A percentile compares a stretch with the other conserved stretches of the same genome.
Evolutionary conservation across 2,888 invertebrate genomes (phyloP).

Genomic region (Mesorhabditis belari): DNA sequence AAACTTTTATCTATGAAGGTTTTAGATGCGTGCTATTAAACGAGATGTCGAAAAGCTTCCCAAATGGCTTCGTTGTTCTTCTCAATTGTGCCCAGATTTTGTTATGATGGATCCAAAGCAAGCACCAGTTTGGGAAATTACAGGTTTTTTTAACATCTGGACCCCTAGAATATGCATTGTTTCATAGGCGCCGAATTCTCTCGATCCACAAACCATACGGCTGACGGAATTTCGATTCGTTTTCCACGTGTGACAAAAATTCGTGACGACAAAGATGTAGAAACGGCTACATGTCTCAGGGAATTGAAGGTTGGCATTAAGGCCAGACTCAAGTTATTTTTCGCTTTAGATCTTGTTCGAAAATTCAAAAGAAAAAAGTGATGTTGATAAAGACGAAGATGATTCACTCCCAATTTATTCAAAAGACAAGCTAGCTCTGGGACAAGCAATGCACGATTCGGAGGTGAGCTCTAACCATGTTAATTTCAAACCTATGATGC

Average conservation of each 20-base stretch:
- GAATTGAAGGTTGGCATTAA: too few species aligned
- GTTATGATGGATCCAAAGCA: conserved; percentile 73
- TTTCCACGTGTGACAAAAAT: conserved; percentile 73
- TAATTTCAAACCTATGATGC: too few species aligned
- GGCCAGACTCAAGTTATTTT: too few species aligned
- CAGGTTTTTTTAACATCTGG: conserved; percentile 51
- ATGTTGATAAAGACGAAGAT: too few species aligned
- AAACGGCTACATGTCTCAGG: conserved; percentile 72
- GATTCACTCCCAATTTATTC: too few species aligned
- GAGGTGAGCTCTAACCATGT: too few species aligned
- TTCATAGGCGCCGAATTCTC: conserved; percentile 62
- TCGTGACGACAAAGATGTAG: conserved; percentile 76
- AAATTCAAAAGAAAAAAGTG: too few species aligned
- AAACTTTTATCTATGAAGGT: too few species aligned
- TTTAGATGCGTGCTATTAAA: conserved; percentile 17
- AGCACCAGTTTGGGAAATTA: conserved; percentile 93
- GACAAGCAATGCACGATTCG: too few species aligned
- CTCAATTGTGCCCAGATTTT: conserved; percentile 80
- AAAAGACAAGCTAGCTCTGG: too few species aligned
- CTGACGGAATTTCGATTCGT: conserved; percentile 83
- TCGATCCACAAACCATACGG: conserved; percentile 70
- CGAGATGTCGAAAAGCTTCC: conserved; percentile 67
- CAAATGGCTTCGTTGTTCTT: conserved; percentile 74
- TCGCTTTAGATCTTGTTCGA: too few species aligned
- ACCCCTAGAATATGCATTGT: background rate